Base-by-base conservation (phyloP, 2,113 vertebrate species). In the Maccullochella peelii region DNA sequence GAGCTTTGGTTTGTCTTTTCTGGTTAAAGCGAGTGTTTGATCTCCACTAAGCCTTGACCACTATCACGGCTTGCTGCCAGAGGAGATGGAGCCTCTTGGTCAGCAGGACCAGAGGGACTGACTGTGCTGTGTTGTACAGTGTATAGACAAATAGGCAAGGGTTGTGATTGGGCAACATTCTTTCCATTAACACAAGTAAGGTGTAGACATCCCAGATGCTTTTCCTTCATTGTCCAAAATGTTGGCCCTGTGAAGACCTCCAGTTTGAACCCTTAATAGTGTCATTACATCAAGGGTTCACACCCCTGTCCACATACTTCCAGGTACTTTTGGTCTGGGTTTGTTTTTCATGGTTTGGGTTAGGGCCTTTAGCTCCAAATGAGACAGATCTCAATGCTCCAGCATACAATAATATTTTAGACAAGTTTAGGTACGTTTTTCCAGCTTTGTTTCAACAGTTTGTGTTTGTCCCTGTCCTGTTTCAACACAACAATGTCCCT, bases 1-100 rank as follows among this genome's bases (percentile, higher is more conserved):
- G 90, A 90, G 87, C 78, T 86, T 82, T 77, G 87, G 81, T 93
- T 87, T 93, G 93, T 94, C 92, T 86, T 91, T 66, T 84, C 76
- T 73, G 72, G 69, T 94, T 91, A 94, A 88, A 87, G 73, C 1
- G 14, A 59, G 77, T 65, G 83, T 94, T 92, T 93, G 88, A 91
- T 93, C 86, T 91, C 68, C 79, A 21, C 71, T 87, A 83, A 88
- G 83, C 92, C 77, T 90, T 85, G 71, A 77, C 80, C 79, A 73
- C 73, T 47, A 81, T 83, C 86, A 82, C 10, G 86, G 82, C 86
- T 86, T 61, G n/a, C 77, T 91, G 88, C 77, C 74, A 76, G 75
- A 78, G 40, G 38, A 85, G 80, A 77, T 8, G 79, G 78, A 81
- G 36, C 55, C 55, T 79, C 40, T 55, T 30, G 47, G 61, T 58